These are phyloP conservation scores for Drosophila watanabei DNA, from an alignment of 1,140 invertebrate species.

Conservation along the genomic window DNA sequence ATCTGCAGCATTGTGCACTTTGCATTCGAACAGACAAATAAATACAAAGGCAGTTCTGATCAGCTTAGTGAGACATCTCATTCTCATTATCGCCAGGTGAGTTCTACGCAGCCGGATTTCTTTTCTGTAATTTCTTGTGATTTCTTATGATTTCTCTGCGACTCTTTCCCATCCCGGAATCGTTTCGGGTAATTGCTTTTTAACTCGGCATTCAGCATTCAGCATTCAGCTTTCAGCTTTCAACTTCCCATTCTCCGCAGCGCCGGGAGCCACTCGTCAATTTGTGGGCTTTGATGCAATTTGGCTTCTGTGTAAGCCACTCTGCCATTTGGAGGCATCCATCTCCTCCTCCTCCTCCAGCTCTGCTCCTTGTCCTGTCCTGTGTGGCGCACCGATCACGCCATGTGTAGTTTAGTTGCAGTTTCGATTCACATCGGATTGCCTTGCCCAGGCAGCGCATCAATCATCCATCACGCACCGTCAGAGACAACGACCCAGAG, in stretches of 20 bases:
- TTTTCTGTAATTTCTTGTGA: constrained; percentile 4
- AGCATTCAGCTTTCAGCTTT: constrained; percentile 28
- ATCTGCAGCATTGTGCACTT: constrained; percentile 43
- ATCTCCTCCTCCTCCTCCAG: background rate
- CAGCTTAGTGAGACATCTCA: constrained; percentile 64
- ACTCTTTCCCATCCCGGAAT: constrained; percentile 30
- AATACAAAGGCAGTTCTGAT: constrained; percentile 53
- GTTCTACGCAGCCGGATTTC: constrained; percentile 17
- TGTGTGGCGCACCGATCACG: constrained; percentile 76
- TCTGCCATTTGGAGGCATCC: constrained; percentile 35
- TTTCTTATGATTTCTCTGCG: constrained; percentile 36
- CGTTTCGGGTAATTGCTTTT: constrained; percentile 63
- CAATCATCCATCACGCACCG: constrained; percentile 79
- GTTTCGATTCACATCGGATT: constrained; percentile 77
- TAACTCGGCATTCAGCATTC: constrained; percentile 45
- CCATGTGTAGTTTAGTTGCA: constrained; percentile 82
- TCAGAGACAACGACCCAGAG: constrained; percentile 47
- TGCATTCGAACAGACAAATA: constrained; percentile 55
- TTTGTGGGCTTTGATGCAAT: constrained; percentile 75
- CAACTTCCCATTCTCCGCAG: constrained; percentile 23
- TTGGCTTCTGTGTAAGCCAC: constrained; percentile 84
- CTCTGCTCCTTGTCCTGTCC: constrained; percentile 33
- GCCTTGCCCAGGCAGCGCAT: constrained; percentile 77
- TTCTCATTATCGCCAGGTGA: constrained; percentile 61
- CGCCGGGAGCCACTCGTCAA: constrained; percentile 60